Base-by-base conservation (phyloP, 1,140 invertebrate genomes). In the Schmidtea mediterranea region DNA sequence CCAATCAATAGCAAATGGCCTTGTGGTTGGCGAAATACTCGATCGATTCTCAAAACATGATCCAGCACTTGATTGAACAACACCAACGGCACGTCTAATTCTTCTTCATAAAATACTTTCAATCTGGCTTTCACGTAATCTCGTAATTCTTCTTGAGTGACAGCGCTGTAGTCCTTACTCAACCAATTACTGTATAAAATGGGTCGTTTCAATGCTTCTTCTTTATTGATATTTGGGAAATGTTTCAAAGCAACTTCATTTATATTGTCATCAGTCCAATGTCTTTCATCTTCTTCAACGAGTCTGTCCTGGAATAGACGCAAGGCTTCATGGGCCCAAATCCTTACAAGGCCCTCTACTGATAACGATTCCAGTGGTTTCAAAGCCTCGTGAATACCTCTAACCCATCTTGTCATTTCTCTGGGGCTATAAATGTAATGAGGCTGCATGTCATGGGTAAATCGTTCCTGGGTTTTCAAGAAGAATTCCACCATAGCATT, bases 401-500 rank as follows among this genome's bases (percentile, higher is more conserved):
- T 72, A 3, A 98, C 89, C 92, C 92, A 98, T 52, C 92, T 68
- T 0, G 92, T 97, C 80, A 98, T 84, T 69, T 98, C 92, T 64
- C 92, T 74, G n/a, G 92, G 92, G 52, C 86, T 94, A 68, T 97
- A 97, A 1, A 98, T 84, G 62, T 98, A 98, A 66, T 98, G 92
- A 1, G 92, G 92, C 65, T 98, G 92, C 83, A 97, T 95, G 63
- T 98, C 92, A 69, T 95, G 89, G 1, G 90, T 98, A 62, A 98
- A 98, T 46, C 77, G 72, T 63, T 95, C 89, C 72, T 72, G 90
- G 10, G 87, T 94, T 9, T 77, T 74, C 1, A 95, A 69, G 68
- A 95, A 98, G 59, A 98, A 87, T 59, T 94, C 86, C 0, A 97
- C 90, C 92, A 98, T 98, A 2, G 90, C 87, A 60, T 82, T 83